phyloP scores from a whole-genome alignment of 2,888 invertebrate genomes.

The Melanostoma mellinum region DNA sequence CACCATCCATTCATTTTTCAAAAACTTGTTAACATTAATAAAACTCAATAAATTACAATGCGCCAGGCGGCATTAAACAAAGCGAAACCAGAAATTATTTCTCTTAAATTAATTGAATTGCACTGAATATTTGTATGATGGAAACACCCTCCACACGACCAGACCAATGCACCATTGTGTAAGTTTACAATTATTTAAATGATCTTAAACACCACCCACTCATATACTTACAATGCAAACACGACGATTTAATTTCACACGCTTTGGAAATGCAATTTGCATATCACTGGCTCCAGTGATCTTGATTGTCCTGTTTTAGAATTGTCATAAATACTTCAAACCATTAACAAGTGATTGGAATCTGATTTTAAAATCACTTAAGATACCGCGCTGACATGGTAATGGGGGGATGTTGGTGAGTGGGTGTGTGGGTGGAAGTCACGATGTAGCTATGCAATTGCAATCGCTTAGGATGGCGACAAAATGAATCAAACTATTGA shows the following conservation, averaged over 20 bases:
- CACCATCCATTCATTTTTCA: too few species aligned
- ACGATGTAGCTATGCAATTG: too few species aligned
- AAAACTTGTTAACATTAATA: too few species aligned
- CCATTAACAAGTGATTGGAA: conserved; percentile 57
- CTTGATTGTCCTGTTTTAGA: conserved; percentile 32
- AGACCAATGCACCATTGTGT: background rate
- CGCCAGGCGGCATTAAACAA: too few species aligned
- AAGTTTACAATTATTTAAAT: conserved; percentile 15
- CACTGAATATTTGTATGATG: background rate
- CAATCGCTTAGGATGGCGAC: too few species aligned
- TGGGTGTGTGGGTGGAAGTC: too few species aligned
- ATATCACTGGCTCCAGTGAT: conserved; percentile 59
- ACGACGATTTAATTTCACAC: conserved; percentile 38
- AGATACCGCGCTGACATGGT: conserved; percentile 42
- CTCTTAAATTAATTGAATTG: too few species aligned
- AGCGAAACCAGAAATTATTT: too few species aligned
- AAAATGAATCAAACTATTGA: too few species aligned
- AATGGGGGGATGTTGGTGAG: background rate
- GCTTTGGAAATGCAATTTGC: conserved; percentile 31
- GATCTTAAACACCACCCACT: conserved; percentile 2
- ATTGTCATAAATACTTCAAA: conserved; percentile 50
- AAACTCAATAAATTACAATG: too few species aligned
- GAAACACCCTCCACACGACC: background rate
- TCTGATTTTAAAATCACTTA: conserved; percentile 40
- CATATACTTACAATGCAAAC: background rate